Evolutionary conservation across 1,140 invertebrate genomes (phyloP), one percentile per base, ranked within the genome.

Genomic region (Trachymyrmex septentrionalis): DNA sequence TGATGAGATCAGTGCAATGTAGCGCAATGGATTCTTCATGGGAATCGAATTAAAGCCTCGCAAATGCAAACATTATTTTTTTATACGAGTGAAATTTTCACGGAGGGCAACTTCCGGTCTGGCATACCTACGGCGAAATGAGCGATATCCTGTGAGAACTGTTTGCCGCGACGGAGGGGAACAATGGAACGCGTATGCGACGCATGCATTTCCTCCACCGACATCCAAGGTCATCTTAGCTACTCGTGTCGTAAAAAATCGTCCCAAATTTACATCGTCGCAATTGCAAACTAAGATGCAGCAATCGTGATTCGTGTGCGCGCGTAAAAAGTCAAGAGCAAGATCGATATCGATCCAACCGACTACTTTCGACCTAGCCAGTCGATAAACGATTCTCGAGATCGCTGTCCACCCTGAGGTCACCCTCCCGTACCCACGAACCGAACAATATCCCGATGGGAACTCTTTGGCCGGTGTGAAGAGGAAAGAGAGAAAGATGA

Each of bases 391-490:
- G 88, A 69, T 86, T 87, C 85, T 91, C 90, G 89, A 91, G 87
- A 87, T 91, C 90, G 89, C 77, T 91, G 90, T 91, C 90, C 90
- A 91, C 87, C 89, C 87, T 91, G 89, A 91, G 87, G 89, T 91
- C 87, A 91, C 85, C 88, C 86, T 91, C 48, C 82, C 66, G 80
- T 88, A 86, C 82, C 82, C 61, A 87, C 86, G 59, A 48, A 50
- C 77, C 87, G 87, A 91, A 91, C 90, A 89, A 91, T 91, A 91
- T 91, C 85, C 64, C 87, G 87, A 91, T 91, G 90, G 88, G 90
- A 91, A 91, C 86, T 91, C 90, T 90, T 80, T 91, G 86, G 84
- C 80, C 64, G 86, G 55, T 73, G 59, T 61, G 14, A 16, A 86
- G 50, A 61, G 75, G 69, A 75, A 66, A 57, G 66, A 87, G 84